Conservation (phyloP, 2,113 vertebrate genomes). For the Capreolus pygargus region DNA sequence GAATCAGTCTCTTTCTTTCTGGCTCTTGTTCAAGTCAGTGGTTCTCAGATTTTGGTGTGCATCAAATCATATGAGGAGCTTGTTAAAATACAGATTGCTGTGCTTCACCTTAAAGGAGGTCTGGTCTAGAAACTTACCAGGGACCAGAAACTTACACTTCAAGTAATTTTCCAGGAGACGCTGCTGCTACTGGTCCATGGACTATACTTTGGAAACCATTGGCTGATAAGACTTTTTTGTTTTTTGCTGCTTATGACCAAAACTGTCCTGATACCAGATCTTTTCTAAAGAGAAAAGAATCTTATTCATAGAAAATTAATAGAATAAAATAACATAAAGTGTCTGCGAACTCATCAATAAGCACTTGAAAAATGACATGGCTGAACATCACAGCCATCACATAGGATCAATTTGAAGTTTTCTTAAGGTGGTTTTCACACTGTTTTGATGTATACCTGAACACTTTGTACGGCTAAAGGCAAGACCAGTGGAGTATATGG, state of each 20-base stretch:
- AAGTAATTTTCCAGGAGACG: neutral
- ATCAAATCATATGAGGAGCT: too few relatives aligned
- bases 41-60: neutral
- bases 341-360: neutral
- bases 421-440: neutral
- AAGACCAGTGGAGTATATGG: constrained; percentile 65
- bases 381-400: neutral
- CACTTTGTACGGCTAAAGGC: constrained; percentile 50
- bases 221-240: neutral
- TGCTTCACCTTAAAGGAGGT: neutral
- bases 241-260: neutral
- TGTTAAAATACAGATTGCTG: neutral
- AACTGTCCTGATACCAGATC: neutral
- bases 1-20: neutral
- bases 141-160: neutral
- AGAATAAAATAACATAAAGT: neutral
- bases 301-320: neutral
- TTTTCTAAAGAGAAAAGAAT: neutral
- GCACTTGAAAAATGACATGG: neutral
- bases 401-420: neutral
- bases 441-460: neutral
- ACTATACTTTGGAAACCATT: neutral
- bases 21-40: neutral
- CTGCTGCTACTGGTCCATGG: neutral
- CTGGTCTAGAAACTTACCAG: neutral